These are phyloP conservation scores for Semotilus atromaculatus DNA, from an alignment of 2,797 vertebrate genomes.

Conservation along the genomic window DNA sequence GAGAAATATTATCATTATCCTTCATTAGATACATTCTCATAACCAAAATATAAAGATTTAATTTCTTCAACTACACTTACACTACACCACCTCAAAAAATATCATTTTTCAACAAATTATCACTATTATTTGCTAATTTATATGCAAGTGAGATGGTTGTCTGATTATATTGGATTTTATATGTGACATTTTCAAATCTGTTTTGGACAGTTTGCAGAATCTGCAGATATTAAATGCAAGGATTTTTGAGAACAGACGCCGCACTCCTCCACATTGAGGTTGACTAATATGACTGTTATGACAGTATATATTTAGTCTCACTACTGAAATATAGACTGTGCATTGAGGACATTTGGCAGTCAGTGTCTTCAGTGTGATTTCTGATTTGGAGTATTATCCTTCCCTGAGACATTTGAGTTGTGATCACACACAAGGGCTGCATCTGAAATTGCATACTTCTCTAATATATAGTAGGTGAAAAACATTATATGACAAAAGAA, in stretches of 20 bases:
- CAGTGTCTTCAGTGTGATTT: neutral
- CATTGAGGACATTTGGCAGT: constrained; percentile 5
- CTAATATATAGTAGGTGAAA: neutral
- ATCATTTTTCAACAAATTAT: constrained; percentile 26
- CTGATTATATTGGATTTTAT: constrained; percentile 23
- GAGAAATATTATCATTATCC: constrained; percentile 19
- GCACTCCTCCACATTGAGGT: constrained; percentile 9
- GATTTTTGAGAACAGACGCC: constrained; percentile 18
- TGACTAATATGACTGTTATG: constrained; percentile 29
- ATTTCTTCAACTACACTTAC: neutral
- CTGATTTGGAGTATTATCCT: constrained; percentile 8
- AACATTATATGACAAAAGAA: neutral
- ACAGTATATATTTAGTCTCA: constrained; percentile 30
- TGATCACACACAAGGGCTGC: neutral
- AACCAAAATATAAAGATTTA: constrained; percentile 8
- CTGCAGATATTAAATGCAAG: neutral
- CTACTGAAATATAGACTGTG: constrained; percentile 15
- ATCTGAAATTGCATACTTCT: neutral
- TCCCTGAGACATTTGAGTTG: constrained; percentile 3
- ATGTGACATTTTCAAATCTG: constrained; percentile 32
- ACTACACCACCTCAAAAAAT: neutral
- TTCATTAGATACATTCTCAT: neutral
- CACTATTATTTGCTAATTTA: constrained; percentile 17
- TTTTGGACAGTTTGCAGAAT: neutral
- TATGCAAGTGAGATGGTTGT: constrained; percentile 5